Base-by-base conservation (phyloP, 2,113 vertebrate species). In the Okapia johnstoni region DNA sequence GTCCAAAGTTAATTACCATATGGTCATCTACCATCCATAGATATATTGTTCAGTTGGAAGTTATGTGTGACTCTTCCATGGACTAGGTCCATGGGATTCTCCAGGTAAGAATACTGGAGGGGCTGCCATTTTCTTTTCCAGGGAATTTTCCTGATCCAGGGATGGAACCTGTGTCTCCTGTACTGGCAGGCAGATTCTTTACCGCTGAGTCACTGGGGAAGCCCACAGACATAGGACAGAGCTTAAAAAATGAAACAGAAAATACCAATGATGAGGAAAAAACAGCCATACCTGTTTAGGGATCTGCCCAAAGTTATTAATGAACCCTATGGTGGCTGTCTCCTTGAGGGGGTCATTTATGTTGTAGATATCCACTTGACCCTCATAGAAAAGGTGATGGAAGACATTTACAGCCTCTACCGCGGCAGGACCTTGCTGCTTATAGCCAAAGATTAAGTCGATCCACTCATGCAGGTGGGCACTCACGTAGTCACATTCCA, bases 301-400 rank as follows among this genome's bases (percentile, higher is more conserved):
- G 98, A 99, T 99, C 98, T 99, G 99, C 84, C 99, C 99, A 10
- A 99, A 99, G 99, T 99, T 99, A 98, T 99, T 99, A 98, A 99
- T 99, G 98, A 99, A 99, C 87, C 99, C 99, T 81, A 99, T 99
- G 96, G 99, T 99, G 97, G 99, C 99, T 0, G 99, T 99, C 98
- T 99, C 99, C 98, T 99, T 99, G 19, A 99, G 99, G 0, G 99
- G 99, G 98, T 99, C 99, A 46, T 99, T 99, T 97, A 99, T 99
- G 98, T 99, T 99, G 98, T 99, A 99, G 97, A 99, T 99, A 97
- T 99, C 99, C 98, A 99, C 99, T 98, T 99, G 99, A 5, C 99
- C 99, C 98, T 99, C 99, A 86, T 99, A 99, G 97, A 99, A 99
- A 90, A 99, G 99, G 98, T 99, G 99, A 98, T 99, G 99, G 98